These are phyloP conservation scores for Aleiodes leptofemur DNA, from an alignment of 2,888 invertebrate genomes.

Conservation along the genomic window DNA sequence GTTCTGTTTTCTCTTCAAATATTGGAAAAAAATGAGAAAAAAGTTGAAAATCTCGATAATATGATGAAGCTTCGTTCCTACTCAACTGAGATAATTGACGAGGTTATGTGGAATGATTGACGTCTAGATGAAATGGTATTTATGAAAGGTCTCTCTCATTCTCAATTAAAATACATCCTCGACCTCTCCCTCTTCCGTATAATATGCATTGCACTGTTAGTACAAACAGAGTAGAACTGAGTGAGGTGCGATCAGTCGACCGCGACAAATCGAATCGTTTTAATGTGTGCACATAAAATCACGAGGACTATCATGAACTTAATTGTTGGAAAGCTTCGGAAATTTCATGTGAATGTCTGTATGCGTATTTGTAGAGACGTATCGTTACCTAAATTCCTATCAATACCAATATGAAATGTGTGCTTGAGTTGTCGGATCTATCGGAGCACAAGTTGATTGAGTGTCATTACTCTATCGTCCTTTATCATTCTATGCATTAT, in stretches of 20 bases:
- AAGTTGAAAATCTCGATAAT: background rate
- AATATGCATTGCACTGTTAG: background rate
- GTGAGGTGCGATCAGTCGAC: conserved; percentile 4
- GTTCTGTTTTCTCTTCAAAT: too few relatives aligned
- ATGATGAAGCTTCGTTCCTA: background rate
- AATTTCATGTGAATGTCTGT: background rate
- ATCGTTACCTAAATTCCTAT: too few relatives aligned
- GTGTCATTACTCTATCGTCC: too few relatives aligned
- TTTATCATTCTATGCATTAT: too few relatives aligned
- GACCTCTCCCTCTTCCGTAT: conserved; percentile 14
- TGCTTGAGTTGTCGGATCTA: too few relatives aligned
- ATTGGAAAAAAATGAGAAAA: background rate
- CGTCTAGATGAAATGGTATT: background rate
- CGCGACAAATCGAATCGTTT: conserved; percentile 17
- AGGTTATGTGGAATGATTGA: conserved; percentile 12
- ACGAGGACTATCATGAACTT: background rate
- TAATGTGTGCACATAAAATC: conserved; percentile 6
- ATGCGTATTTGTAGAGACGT: background rate
- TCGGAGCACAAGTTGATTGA: too few relatives aligned
- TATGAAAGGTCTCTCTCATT: background rate
- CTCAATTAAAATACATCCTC: background rate
- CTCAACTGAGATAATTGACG: conserved; percentile 10
- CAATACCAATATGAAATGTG: too few relatives aligned
- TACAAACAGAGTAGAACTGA: conserved; percentile 13
- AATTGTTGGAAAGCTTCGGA: background rate